Base-by-base conservation (phyloP, 2,113 vertebrate genomes). In the Ctenomys sociabilis region DNA sequence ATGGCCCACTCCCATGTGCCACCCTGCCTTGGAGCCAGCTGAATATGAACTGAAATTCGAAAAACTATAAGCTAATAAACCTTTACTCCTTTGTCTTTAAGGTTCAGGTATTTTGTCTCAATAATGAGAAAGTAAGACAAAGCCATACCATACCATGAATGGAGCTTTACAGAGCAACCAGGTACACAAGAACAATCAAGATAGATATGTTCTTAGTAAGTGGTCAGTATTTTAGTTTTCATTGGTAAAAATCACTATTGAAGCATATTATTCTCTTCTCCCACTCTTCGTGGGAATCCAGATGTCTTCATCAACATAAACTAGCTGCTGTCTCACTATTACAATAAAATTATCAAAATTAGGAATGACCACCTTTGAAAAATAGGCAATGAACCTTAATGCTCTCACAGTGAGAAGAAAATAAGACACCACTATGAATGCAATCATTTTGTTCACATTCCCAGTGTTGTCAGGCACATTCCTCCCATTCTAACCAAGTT, bases 291-390 rank as follows among this genome's bases (percentile, higher is more conserved):
- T 80, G 21, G 61, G 43, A 93, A 96, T 88, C 32, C 21, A 88
- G 54, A 91, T 14, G 49, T 37, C 40, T 49, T 90, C 72, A 72
- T 78, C 72, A 88, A 66, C 32, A 94, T 57, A 88, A 95, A 88
- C 49, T 78, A 95, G 13, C 54, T 91, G 61, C 80, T 82, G 8
- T 63, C 90, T 84, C 70, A 81, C 37, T 89, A 82, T 73, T 64
- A 45, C 24, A 73, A 84, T 26, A 88, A 94, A 45, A 88, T 95
- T 28, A 96, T 63, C 54, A 94, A 84, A 77, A 94, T 49, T 88
- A 11, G n/a, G 10, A 57, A 68, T 28, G 75, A 94, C 6, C 24
- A 87, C 88, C 54, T 83, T 85, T 86, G 54, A 75, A 97, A 94
- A 83, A 87, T 19, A 96, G 72, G 5, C 61, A 54, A 49, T 83